Conservation (phyloP, 2,113 vertebrate species). For the Pachypanchax playfairii region DNA sequence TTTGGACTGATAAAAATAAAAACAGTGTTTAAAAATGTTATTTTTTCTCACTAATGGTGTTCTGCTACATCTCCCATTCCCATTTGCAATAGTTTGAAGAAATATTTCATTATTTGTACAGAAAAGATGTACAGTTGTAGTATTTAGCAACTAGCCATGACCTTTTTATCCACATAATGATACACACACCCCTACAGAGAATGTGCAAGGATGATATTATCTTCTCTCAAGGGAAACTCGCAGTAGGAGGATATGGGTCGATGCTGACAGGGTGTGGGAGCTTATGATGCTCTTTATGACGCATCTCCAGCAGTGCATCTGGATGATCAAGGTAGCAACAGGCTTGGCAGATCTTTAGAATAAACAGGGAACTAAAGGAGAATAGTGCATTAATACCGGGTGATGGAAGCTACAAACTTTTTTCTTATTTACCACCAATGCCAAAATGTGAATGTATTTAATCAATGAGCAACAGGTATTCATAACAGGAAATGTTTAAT, state of each 20-base stretch:
- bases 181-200: constrained; percentile 13
- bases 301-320: constrained; percentile 25
- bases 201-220: constrained; percentile 27
- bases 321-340: constrained; percentile 22
- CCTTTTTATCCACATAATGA: constrained; percentile 7
- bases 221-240: constrained; percentile 16
- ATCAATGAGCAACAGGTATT: no score
- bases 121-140: background rate
- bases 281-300: constrained; percentile 44
- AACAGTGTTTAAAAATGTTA: no score
- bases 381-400: no score
- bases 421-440: background rate
- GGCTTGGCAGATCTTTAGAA: background rate
- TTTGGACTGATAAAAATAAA: background rate
- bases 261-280: constrained; percentile 23
- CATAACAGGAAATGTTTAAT: no score
- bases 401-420: background rate
- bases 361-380: background rate
- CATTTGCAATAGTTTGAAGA: background rate
- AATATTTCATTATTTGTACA: background rate
- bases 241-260: constrained; percentile 14
- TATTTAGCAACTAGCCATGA: constrained; percentile 22
- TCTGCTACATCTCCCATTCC: background rate
- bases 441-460: background rate
- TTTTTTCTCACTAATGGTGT: background rate